These are phyloP conservation scores for Hydrochoerus hydrochaeris DNA, from an alignment of 2,113 vertebrate genomes.

Conservation along the genomic window DNA sequence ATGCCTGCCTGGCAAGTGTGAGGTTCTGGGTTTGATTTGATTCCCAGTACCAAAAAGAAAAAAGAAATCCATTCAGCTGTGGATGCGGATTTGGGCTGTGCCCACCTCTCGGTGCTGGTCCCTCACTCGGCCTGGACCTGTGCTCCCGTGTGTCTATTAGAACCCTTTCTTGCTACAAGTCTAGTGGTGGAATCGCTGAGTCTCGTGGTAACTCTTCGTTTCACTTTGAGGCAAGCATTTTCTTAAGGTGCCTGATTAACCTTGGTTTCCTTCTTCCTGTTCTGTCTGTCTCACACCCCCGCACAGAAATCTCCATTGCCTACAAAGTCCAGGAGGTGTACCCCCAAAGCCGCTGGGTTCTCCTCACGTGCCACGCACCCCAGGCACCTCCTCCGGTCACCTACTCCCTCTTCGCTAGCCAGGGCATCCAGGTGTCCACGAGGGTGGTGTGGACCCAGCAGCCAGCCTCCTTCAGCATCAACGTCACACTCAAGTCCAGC, in stretches of 20 bases:
- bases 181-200: background rate
- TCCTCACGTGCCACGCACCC: slow-evolving; percentile 16
- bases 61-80: no score
- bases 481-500: slow-evolving; percentile 74
- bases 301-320: background rate
- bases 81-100: fast-evolving
- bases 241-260: background rate
- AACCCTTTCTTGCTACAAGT: fast-evolving
- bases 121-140: fast-evolving
- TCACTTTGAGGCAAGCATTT: background rate
- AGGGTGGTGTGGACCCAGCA: slow-evolving; percentile 38
- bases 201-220: background rate
- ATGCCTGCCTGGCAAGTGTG: no score
- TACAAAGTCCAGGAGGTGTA: slow-evolving; percentile 57
- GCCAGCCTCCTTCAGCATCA: slow-evolving; percentile 81
- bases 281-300: background rate
- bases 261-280: background rate
- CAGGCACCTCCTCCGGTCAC: background rate
- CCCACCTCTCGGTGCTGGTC: fast-evolving
- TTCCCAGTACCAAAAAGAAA: no score
- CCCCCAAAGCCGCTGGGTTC: background rate
- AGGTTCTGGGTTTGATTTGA: no score
- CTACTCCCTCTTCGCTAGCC: slow-evolving; percentile 74
- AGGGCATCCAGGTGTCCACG: slow-evolving; percentile 78
- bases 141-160: fast-evolving